Base-by-base conservation (phyloP, 2,113 vertebrate species). In the Anseranas semipalmata region DNA sequence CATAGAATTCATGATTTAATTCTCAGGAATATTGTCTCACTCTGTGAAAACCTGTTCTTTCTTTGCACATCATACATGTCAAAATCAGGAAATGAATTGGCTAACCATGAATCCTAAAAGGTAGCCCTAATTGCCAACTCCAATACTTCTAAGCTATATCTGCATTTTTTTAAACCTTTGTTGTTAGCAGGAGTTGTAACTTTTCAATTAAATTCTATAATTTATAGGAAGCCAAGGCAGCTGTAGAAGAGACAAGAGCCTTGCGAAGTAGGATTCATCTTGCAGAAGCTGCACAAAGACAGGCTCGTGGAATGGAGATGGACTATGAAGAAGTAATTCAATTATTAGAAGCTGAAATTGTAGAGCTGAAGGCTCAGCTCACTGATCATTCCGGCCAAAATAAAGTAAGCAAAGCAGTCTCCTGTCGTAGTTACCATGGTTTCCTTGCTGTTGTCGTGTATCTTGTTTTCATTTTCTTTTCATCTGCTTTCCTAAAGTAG, bases 251-350 rank as follows among this genome's bases (percentile, higher is more conserved):
- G 97, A 96, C 98, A 0, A 97, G 98, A 81, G 97, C 98, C 10
- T 96, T 99, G 59, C 91, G 98, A 52, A 98, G 98, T 9, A 97
- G 98, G 59, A 96, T 99, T 72, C 99, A 99, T 91, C 98, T 98
- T 33, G 99, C 99, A 0, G 99, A 99, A 93, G 99, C 98, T 3
- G 99, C 99, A 0, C 99, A 99, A 84, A 98, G 97, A 53, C 99
- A 99, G 97, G 98, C 99, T 0, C 95, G 95, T 2, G 98, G 99
- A 0, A 99, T 99, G 98, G 99, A 99, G 97, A 98, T 98, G 98
- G 99, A 99, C 98, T 99, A 99, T 3, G 99, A 99, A 89, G 99
- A 99, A 96, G 99, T 99, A 59, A 98, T 99, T 97, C 98, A 96
- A 93, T 98, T 99, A 21, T 90, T 99, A 72, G 99, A 99, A 97